These are phyloP conservation scores for Echinometra lucunter DNA, from an alignment of 53 echinoderm and acorn worm genomes.

Conservation along the genomic window DNA sequence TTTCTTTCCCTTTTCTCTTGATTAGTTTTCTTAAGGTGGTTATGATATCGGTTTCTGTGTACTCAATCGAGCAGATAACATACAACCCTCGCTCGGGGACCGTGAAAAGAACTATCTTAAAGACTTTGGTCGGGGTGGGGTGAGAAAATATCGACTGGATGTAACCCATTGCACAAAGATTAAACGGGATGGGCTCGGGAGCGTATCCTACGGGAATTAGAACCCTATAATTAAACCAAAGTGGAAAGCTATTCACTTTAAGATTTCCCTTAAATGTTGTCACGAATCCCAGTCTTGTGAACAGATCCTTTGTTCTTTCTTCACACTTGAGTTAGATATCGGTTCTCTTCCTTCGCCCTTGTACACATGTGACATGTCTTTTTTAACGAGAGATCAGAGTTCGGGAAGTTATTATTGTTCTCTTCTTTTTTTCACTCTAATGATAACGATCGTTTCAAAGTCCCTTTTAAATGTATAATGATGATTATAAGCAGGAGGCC, in stretches of 20 bases:
- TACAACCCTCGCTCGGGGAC: slow-evolving; percentile 19
- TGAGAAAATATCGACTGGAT: slow-evolving; percentile 58
- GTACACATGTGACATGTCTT: neutral
- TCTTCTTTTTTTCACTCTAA: neutral
- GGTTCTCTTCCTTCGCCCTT: neutral
- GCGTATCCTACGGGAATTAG: neutral
- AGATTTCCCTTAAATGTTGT: slow-evolving; percentile 32
- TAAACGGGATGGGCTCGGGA: neutral
- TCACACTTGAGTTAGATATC: slow-evolving; percentile 42
- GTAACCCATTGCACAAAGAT: slow-evolving; percentile 42
- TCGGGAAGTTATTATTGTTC: neutral
- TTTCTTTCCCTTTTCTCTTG: slow-evolving; percentile 6
- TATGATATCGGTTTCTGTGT: slow-evolving; percentile 48
- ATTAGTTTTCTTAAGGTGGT: slow-evolving; percentile 19
- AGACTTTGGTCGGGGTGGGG: slow-evolving; percentile 5
- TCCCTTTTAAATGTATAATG: neutral
- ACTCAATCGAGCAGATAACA: slow-evolving; percentile 27
- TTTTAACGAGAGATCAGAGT: neutral
- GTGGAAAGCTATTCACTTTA: slow-evolving; percentile 35
- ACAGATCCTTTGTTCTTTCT: neutral
- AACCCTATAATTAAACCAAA: slow-evolving; percentile 53
- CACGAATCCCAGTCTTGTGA: neutral
- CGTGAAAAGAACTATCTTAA: slow-evolving; percentile 26
- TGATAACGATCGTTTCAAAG: neutral
- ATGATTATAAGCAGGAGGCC: neutral